A percentile compares a stretch with the other conserved stretches of the same genome.
Evolutionary conservation across 2,113 vertebrate species (phyloP).

Genomic region (Mesocricetus auratus): DNA sequence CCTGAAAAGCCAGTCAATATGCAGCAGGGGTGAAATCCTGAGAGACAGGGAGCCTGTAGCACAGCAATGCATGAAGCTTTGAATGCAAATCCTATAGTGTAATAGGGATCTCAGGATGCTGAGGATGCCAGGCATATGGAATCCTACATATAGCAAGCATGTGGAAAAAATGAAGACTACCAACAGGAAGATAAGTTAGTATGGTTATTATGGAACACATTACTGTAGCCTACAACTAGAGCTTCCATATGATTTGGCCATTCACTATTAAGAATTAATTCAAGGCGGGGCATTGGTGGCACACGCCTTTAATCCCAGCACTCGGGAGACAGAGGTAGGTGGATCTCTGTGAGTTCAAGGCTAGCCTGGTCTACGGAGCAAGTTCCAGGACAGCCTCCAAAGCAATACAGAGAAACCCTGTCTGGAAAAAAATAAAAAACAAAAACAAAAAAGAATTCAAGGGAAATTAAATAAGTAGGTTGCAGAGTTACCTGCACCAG

Average conservation of each 20-base stretch:
- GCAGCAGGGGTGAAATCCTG: background rate
- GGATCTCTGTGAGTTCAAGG: no score
- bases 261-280: background rate
- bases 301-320: no score
- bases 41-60: no score
- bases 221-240: background rate
- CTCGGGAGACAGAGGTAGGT: no score
- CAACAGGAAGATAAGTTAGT: background rate
- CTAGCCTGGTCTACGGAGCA: no score
- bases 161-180: background rate
- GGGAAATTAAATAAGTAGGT: background rate
- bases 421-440: no score
- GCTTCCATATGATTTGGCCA: background rate
- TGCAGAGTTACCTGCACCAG: background rate
- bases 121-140: background rate
- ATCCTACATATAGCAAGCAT: background rate
- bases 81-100: background rate
- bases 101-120: background rate
- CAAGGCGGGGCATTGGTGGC: no score
- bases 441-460: no score
- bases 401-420: no score
- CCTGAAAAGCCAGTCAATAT: background rate
- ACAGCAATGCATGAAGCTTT: background rate
- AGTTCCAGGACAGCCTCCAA: no score
- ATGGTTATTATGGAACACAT: background rate